Evolutionary conservation across 2,797 vertebrate species (phyloP), one percentile per base, ranked within the genome.

Genomic region (Pseudocheirus occidentalis): DNA sequence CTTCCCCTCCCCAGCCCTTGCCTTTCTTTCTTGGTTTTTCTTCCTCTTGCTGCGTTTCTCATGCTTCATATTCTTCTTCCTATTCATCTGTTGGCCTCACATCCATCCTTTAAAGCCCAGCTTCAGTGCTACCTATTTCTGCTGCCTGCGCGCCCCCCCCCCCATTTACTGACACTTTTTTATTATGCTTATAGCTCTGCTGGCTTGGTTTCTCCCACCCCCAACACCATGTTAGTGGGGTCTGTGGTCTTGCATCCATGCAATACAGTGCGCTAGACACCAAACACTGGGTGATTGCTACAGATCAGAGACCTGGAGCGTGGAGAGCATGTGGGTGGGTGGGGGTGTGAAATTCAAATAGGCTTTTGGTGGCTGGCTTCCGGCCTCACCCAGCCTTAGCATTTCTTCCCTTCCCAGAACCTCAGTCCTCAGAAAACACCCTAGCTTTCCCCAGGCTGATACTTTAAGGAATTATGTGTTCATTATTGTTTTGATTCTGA

Each of bases 331-430:
- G 93, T 91, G 96, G 96, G 62, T 94, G 56, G 95, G 10, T 94
- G 16, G 31, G 66, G 66, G 66, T 81, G 66, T 81, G n/a, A 81
- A 81, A 81, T 81, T 40, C n/a, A 7, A 81, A 46, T 95, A 92
- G 95, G 89, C 87, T 97, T 66, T 97, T 92, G 18, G 24, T 95
- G 95, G 90, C 94, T 95, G 4, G 95, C 89, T 95, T 95, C 52
- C 24, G 91, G 81, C 31, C 58, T 95, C 55, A 93, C 50, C 95
- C 66, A 81, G 91, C 92, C 21, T 90, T 9, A 93, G 53, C 94
- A 46, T 89, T 93, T 95, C 66, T 96, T 97, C 55, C 55, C 50
- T 96, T 96, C 95, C 18, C 59, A 92, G 73, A 95, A 91, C 46
- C 0, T 7, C 90, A 81, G 56, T 91, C 34, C 96, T 96, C 54